Percentiles rank a stretch among this genome's conserved stretches.
These are phyloP conservation scores for Diplodus puntazzo DNA, from an alignment of 2,797 vertebrate species.

Conservation along the genomic window DNA sequence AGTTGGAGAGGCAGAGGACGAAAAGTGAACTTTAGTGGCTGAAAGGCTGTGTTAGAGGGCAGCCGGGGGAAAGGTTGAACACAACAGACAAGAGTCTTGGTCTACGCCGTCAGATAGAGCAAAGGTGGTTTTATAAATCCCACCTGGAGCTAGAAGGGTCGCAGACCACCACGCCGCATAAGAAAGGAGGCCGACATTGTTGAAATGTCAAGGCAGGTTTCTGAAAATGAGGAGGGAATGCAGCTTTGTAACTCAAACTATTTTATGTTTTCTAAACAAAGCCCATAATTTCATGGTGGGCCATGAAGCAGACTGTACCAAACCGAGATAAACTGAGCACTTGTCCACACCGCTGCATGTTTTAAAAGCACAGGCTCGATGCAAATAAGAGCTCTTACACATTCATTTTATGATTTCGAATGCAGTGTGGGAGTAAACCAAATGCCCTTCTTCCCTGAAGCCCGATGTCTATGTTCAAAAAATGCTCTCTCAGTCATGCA, in stretches of 20 bases:
- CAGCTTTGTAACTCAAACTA: slow-evolving; percentile 2
- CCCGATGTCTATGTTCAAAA: slow-evolving; percentile 40
- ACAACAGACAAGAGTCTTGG: slow-evolving; percentile 19
- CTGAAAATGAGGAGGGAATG: neutral
- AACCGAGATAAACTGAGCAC: slow-evolving; percentile 35
- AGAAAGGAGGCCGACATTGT: slow-evolving; percentile 10
- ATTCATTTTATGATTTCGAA: slow-evolving; percentile 49
- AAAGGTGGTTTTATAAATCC: slow-evolving; percentile 43
- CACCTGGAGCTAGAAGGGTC: slow-evolving; percentile 24
- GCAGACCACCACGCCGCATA: slow-evolving; percentile 10
- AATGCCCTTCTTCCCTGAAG: slow-evolving; percentile 51
- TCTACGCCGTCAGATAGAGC: neutral
- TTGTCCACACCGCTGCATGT: slow-evolving; percentile 41
- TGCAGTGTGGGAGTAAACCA: slow-evolving; percentile 63
- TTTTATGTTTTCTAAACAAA: slow-evolving; percentile 27
- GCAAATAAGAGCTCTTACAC: slow-evolving; percentile 56
- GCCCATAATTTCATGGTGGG: neutral
- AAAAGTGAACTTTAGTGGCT: slow-evolving; percentile 8
- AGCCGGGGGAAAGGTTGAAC: slow-evolving; percentile 18
- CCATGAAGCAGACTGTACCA: slow-evolving; percentile 6
- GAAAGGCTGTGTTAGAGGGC: neutral
- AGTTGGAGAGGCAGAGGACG: neutral
- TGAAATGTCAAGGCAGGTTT: slow-evolving; percentile 32
- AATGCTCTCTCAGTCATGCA: slow-evolving; percentile 54
- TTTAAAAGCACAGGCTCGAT: slow-evolving; percentile 57